A percentile compares a stretch with the other conserved stretches of the same genome.
These are phyloP conservation scores for Aleiodes alternator DNA, from an alignment of 2,888 invertebrate genomes.

Conservation along the genomic window DNA sequence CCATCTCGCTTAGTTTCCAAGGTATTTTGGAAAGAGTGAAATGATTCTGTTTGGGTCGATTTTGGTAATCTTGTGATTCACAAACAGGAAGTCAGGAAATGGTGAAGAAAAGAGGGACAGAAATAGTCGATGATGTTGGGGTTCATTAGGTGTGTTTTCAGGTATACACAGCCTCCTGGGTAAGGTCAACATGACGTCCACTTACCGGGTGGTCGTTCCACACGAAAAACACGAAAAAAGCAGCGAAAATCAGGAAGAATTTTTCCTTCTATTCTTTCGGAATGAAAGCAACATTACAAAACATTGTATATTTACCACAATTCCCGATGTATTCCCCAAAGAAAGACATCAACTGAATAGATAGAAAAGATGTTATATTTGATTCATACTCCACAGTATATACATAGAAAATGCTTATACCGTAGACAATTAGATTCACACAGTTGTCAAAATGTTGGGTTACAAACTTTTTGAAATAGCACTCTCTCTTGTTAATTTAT, in stretches of 20 bases:
- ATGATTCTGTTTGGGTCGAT: background rate
- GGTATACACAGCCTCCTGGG: slow-evolving; percentile 20
- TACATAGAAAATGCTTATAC: slow-evolving; percentile 39
- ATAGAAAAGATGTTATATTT: slow-evolving; percentile 41
- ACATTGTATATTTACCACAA: background rate
- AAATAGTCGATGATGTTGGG: slow-evolving; percentile 9
- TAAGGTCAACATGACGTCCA: slow-evolving; percentile 25
- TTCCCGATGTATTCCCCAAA: slow-evolving; percentile 32
- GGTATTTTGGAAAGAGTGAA: background rate
- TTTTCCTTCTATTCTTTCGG: slow-evolving; percentile 29
- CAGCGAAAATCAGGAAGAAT: slow-evolving; percentile 45
- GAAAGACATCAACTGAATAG: slow-evolving; percentile 59
- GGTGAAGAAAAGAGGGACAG: background rate
- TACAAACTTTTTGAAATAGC: slow-evolving; percentile 53
- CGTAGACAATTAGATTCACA: slow-evolving; percentile 67
- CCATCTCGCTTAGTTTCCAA: background rate
- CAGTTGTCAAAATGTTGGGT: slow-evolving; percentile 65
- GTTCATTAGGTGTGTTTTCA: slow-evolving; percentile 27
- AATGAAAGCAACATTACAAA: background rate
- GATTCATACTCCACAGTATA: slow-evolving; percentile 6
- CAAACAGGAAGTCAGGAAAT: slow-evolving; percentile 22
- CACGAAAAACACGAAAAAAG: slow-evolving; percentile 2
- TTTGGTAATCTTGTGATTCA: background rate
- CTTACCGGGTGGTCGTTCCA: slow-evolving; percentile 52
- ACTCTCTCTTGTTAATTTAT: slow-evolving; percentile 31